Percentiles rank a stretch among this genome's conserved stretches.
phyloP scores from a whole-genome alignment of 2,797 vertebrate genomes.

The Coilia nasus region DNA sequence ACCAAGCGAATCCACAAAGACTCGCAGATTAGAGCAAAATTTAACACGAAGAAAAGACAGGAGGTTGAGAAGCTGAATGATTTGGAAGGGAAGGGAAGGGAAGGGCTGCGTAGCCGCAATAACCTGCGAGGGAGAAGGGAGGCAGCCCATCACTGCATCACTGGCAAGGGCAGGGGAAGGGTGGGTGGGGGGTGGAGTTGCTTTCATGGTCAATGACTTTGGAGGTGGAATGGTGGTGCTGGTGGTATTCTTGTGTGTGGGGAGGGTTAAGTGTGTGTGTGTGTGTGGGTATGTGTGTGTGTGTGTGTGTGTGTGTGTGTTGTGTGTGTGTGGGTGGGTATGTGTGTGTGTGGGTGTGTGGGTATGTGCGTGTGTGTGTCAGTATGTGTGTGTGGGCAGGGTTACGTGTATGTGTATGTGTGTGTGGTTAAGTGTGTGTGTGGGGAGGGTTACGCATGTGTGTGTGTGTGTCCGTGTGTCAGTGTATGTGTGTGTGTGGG shows the following conservation, averaged over 20 bases:
- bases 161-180: neutral
- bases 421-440: neutral
- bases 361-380: neutral
- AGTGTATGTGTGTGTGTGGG: too few species aligned
- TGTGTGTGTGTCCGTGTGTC: too few species aligned
- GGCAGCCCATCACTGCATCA: neutral
- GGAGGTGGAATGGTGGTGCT: neutral
- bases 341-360: neutral
- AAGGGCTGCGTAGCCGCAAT: neutral
- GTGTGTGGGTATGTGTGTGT: neutral
- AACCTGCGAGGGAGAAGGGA: conserved; percentile 5
- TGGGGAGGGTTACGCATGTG: neutral
- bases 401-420: neutral
- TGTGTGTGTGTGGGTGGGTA: neutral
- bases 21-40: conserved; percentile 48
- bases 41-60: conserved; percentile 35
- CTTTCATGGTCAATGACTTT: neutral
- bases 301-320: neutral
- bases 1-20: conserved; percentile 45
- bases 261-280: neutral
- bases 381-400: too few species aligned
- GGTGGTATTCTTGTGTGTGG: neutral
- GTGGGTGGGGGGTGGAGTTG: neutral
- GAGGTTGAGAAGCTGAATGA: conserved; percentile 16
- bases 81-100: conserved; percentile 16